Base-by-base conservation (phyloP, 2,888 invertebrate genomes). In the Melanophora roralis region DNA sequence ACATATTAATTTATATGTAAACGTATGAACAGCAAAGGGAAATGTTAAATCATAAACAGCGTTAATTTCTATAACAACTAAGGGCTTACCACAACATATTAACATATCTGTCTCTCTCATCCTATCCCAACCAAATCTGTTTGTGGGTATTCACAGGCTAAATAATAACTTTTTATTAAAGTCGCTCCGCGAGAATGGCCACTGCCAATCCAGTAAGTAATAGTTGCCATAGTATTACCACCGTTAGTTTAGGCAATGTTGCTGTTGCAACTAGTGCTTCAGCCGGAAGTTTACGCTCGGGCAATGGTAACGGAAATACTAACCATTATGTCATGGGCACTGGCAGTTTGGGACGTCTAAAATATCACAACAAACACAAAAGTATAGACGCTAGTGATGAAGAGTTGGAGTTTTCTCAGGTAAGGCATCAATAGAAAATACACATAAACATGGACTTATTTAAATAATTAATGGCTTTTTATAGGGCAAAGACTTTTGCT, bases 331-430 rank as follows among this genome's bases (percentile, higher is more conserved):
- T 89, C 67, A 88, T 88, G 82, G 89, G 89, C 62, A 89, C 89
- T 75, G 89, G 89, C 75, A 89, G 89, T 83, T 83, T 89, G 83
- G 89, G 88, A 27, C 86, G 89, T 79, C 84, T 89, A 27, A 88
- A 89, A 83, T 88, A 84, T 75, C 84, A 86, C 78, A 85, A 88
- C 80, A 87, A 88, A 82, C 84, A 84, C 43, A 85, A 85, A 68
- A 88, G 86, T 72, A 84, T 86, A 81, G 83, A 84, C 67, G 89
- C 87, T 82, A 87, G 91, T 83, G 92, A 92, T 82, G 92, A 92
- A 85, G 92, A 92, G 83, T 90, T 91, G 83, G 91, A 91, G 84
- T 91, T 91, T 83, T 90, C 91, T 60, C 91, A 91, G 89, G 92
- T 92, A 89, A 88, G 68, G 89, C 83, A 57, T 32, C 14, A 23